Evolutionary conservation across 2,888 invertebrate species (phyloP).

Genomic region (Scaptomyza cyrtandrae): DNA sequence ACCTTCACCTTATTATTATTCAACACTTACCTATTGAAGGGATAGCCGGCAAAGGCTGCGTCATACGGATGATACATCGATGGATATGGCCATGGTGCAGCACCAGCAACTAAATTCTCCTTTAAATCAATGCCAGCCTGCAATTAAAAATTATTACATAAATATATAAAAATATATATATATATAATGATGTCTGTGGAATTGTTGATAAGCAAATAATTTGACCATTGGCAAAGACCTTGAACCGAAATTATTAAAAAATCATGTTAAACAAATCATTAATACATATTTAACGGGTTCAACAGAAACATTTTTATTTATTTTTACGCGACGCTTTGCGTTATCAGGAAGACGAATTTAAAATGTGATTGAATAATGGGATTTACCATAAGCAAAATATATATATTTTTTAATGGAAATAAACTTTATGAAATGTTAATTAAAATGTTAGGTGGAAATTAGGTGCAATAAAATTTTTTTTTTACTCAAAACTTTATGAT

Average conservation of each 20-base stretch:
- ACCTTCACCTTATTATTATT: slow-evolving; percentile 27
- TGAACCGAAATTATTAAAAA: slow-evolving; percentile 81
- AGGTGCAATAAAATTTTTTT: too few species aligned
- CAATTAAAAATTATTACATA: slow-evolving; percentile 55
- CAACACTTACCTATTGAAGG: slow-evolving; percentile 95
- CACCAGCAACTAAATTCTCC: slow-evolving; percentile 92
- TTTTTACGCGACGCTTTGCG: slow-evolving; percentile 13
- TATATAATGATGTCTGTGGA: not conserved
- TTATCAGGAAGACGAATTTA: slow-evolving; percentile 24
- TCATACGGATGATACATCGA: slow-evolving; percentile 97
- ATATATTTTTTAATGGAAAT: too few species aligned
- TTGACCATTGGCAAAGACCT: slow-evolving; percentile 63
- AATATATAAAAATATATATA: not conserved
- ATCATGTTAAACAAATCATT: slow-evolving; percentile 83
- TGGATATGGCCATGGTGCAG: slow-evolving; percentile 95
- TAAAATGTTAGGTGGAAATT: too few species aligned
- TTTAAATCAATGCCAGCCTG: slow-evolving; percentile 95
- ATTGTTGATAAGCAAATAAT: slow-evolving; percentile 26
- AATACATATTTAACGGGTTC: slow-evolving; percentile 57
- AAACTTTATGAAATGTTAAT: too few species aligned
- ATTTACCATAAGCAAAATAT: not conserved
- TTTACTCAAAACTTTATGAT: too few species aligned
- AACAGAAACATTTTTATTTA: slow-evolving; percentile 6
- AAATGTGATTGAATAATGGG: not conserved
- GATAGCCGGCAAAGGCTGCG: slow-evolving; percentile 95